phyloP scores from a whole-genome alignment of 2,888 invertebrate genomes.

The Cheilosia soror region DNA sequence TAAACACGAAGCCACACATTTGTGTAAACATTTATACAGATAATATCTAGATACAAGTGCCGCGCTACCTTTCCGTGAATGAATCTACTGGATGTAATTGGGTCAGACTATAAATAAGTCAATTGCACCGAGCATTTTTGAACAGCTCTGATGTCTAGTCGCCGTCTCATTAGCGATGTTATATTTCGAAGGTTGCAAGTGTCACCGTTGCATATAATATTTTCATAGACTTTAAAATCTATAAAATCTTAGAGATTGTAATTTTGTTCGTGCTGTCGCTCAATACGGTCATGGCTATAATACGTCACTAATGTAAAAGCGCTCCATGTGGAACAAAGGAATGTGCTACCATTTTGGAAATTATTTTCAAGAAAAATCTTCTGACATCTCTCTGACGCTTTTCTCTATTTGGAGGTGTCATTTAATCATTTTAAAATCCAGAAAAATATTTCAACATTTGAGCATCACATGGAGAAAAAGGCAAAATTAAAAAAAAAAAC shows the following conservation, averaged over 20 bases:
- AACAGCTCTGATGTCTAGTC: slow-evolving; percentile 18
- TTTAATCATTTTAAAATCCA: slow-evolving; percentile 40
- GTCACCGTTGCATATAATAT: not conserved
- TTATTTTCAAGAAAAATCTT: not conserved
- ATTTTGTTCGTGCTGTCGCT: slow-evolving; percentile 50
- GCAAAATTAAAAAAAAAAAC: slow-evolving; percentile 16
- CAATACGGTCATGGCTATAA: slow-evolving; percentile 25
- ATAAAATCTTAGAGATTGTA: slow-evolving; percentile 14
- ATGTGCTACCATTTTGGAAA: not conserved
- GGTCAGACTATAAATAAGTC: slow-evolving; percentile 28
- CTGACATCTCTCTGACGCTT: not conserved
- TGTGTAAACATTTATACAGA: not conserved
- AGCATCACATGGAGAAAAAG: slow-evolving; percentile 29
- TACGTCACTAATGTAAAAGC: slow-evolving; percentile 20
- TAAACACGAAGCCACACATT: not conserved
- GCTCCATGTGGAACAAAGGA: slow-evolving; percentile 21
- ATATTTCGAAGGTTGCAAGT: slow-evolving; percentile 15
- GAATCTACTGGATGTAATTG: slow-evolving; percentile 27
- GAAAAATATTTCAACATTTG: slow-evolving; percentile 18
- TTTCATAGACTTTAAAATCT: too few species aligned
- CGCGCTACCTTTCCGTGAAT: slow-evolving; percentile 1
- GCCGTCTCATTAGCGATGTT: not conserved
- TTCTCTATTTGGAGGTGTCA: slow-evolving; percentile 34
- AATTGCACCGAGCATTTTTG: not conserved
- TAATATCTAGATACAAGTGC: not conserved